Evolutionary conservation across 2,797 vertebrate genomes (phyloP), one percentile per base, ranked within the genome.

Genomic region (Rhynchonycteris naso): DNA sequence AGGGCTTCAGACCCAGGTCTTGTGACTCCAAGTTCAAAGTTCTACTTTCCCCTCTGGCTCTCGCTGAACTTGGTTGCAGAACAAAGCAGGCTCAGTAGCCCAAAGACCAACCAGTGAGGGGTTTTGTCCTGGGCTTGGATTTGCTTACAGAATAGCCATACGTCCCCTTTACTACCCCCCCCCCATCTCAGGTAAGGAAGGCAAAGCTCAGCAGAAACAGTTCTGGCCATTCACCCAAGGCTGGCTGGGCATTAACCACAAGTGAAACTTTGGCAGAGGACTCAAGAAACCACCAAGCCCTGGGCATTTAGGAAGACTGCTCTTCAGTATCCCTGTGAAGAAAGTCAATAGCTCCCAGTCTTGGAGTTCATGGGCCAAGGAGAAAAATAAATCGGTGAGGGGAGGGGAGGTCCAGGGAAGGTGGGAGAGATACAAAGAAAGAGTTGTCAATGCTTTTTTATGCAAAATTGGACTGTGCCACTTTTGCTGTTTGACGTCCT

Each of bases 271-370:
- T 18, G 35, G 68, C 66, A 24, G n/a, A 26, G n/a, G 24, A 65
- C 14, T 66, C 52, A 7, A 58, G 28, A 72, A 58, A 56, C 54
- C 30, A 9, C 43, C 5, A 1, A 3, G 52, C 28, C 5, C 24
- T 0, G 19, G 43, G 30, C 52, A 35, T n/a, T 61, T 35, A 19
- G 28, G 35, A 74, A 90, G 22, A 26, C 80, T 80, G 61, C 58
- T 79, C 43, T 69, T 82, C 69, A 74, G 63, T 74, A 89, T 74
- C 38, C 72, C 82, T 19, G 75, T 52, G n/a, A 86, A 76, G 74
- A 90, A 82, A 24, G 52, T 15, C 59, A 59, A 14, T 9, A 35
- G 59, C 59, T 61, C 24, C 38, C 59, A 78, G 58, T 19, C 50
- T 56, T 71, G 19, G 16, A 26, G 43, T 65, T 96, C 50, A 38